A percentile compares a stretch with the other conserved stretches of the same genome.
These are phyloP conservation scores for Vesta saturnalis DNA, from an alignment of 2,888 invertebrate species.

Conservation along the genomic window DNA sequence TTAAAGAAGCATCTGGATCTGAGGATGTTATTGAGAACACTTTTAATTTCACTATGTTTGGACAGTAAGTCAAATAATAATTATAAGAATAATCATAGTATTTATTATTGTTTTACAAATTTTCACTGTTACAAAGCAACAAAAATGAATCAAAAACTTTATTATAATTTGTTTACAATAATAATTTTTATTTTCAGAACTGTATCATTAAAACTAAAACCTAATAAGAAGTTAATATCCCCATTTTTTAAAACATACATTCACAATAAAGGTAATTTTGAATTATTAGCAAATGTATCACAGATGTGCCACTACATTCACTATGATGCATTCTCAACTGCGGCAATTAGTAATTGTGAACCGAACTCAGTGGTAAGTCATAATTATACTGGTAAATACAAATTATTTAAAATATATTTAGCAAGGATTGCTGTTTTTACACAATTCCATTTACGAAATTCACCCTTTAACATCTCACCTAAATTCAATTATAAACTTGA, in stretches of 20 bases:
- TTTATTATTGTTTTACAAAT: too few species aligned
- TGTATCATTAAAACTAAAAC: conserved; percentile 70
- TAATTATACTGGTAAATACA: conserved; percentile 10
- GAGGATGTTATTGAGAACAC: conserved; percentile 62
- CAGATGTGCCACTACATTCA: conserved; percentile 74
- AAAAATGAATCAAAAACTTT: too few species aligned
- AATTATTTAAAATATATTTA: conserved; percentile 56
- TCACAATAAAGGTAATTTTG: conserved; percentile 55
- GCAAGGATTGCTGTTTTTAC: conserved; percentile 75
- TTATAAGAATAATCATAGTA: too few species aligned
- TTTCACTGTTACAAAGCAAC: too few species aligned
- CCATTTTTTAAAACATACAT: conserved; percentile 65
- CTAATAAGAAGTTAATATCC: conserved; percentile 70
- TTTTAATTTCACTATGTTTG: conserved; percentile 71
- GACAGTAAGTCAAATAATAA: conserved; percentile 69
- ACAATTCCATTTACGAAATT: conserved; percentile 76
- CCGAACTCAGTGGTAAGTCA: conserved; percentile 70
- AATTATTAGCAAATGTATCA: conserved; percentile 49
- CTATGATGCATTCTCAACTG: conserved; percentile 66
- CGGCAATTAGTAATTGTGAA: conserved; percentile 75
- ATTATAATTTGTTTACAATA: conserved; percentile 12
- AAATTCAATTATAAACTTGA: conserved; percentile 59
- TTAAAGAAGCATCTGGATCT: conserved; percentile 57
- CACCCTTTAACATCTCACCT: conserved; percentile 68
- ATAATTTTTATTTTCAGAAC: conserved; percentile 61